Base-by-base conservation (phyloP, 2,888 invertebrate genomes). In the Caenorhabditis drosophilae region DNA sequence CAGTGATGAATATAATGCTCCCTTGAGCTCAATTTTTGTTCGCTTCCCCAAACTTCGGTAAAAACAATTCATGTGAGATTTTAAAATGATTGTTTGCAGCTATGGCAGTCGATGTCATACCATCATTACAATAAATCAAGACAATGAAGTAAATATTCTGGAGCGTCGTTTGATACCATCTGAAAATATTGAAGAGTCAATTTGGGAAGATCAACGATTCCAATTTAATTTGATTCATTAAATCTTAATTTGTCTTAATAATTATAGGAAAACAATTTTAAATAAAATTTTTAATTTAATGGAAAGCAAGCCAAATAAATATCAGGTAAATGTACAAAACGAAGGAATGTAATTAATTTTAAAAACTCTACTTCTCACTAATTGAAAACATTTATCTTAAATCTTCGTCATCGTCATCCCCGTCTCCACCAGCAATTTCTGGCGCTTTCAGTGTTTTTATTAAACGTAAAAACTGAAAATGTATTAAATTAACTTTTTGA, bases 391-490 rank as follows among this genome's bases (percentile, higher is more conserved):
- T 36, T 47, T 48, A 56, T 56, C 38, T 49, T 40, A 51, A 23
- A 31, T 69, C 71, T 26, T 73, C 76, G 20, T 76, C 76, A 11
- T 74, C 71, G 15, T 67, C 71, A 9, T 63, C 70, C 3, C 44
- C 64, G 36, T 40, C 53, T 41, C 18, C 56, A 9, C 36, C 60
- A 22, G 45, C 47, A 1, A 4, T 36, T 22, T 42, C 45, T 1
- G 70, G 70, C 7, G 66, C 73, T 42, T 77, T 72, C 59, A 77
- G 42, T 26, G 67, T 62, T 46, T 75, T 77, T 51, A 71, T 67
- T 18, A 80, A 48, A 9, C 79, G 70, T 2, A 80, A 66, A 47
- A 72, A 80, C 68, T 75, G 54, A 47, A 67, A 59, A 44, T n/a
- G n/a, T n/a, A n/a, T n/a, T 25, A 49, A 35, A 35, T n/a, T 12